phyloP scores from a whole-genome alignment of 2,888 invertebrate species.

The Miltochrista miniata region DNA sequence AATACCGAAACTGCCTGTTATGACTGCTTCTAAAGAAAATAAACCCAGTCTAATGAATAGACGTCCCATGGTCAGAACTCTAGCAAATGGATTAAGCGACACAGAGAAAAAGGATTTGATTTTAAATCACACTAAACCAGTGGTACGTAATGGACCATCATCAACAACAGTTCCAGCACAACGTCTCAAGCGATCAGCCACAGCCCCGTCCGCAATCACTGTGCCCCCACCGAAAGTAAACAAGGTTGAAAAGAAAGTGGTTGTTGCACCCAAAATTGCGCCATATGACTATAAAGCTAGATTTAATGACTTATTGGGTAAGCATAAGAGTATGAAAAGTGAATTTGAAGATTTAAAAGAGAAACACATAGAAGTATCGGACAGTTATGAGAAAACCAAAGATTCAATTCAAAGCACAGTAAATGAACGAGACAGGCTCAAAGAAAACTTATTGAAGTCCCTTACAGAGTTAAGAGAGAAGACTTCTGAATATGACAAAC shows the following conservation, averaged over 20 bases:
- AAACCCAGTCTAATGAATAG: conserved; percentile 56
- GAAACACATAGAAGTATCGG: conserved; percentile 77
- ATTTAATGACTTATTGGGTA: conserved; percentile 84
- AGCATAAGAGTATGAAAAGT: conserved; percentile 81
- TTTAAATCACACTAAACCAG: conserved; percentile 70
- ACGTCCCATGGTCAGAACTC: conserved; percentile 51
- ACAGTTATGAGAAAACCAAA: conserved; percentile 78
- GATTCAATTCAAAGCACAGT: conserved; percentile 59
- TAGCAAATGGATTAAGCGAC: conserved; percentile 67
- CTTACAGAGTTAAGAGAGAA: conserved; percentile 66
- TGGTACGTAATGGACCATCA: conserved; percentile 39
- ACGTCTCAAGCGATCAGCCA: conserved; percentile 65
- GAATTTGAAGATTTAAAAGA: conserved; percentile 79
- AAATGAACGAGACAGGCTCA: conserved; percentile 63
- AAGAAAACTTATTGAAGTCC: conserved; percentile 63
- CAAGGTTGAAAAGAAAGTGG: conserved; percentile 69
- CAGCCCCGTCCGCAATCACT: conserved; percentile 54
- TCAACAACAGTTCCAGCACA: conserved; percentile 51
- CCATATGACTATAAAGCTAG: conserved; percentile 87
- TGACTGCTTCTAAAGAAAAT: conserved; percentile 65
- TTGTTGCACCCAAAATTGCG: conserved; percentile 81
- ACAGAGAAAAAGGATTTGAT: conserved; percentile 68
- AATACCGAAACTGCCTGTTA: conserved; percentile 72
- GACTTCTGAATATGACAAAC: conserved; percentile 58
- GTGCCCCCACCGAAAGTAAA: conserved; percentile 55